A percentile compares a stretch with the other conserved stretches of the same genome.
Evolutionary conservation across 1,140 invertebrate genomes (phyloP).

Genomic region (Centruroides sculpturatus): DNA sequence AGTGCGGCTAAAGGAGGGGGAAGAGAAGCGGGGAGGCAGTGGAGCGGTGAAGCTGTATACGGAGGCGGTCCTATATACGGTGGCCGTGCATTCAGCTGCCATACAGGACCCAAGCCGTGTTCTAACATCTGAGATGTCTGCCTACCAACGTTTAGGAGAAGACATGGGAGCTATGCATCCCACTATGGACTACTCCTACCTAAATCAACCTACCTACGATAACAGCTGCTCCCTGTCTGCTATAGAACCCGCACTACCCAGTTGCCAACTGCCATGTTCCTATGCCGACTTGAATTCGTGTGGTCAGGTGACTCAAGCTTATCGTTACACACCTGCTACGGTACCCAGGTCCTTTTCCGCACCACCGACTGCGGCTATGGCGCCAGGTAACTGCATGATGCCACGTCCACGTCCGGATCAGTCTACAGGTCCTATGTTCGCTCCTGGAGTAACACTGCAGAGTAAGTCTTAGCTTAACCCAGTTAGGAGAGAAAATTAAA

Average conservation of each 20-base stretch:
- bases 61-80: too few relatives aligned
- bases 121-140: too few relatives aligned
- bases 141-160: too few relatives aligned
- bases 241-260: conserved; percentile 33
- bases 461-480: conserved; percentile 11
- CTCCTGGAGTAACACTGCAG: conserved; percentile 11
- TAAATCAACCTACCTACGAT: conserved; percentile 52
- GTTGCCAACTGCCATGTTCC: conserved; percentile 50
- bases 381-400: conserved; percentile 7
- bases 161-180: too few relatives aligned
- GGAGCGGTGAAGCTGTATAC: too few relatives aligned
- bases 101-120: too few relatives aligned
- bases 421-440: conserved; percentile 8
- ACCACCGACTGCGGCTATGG: conserved; percentile 1
- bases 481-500: conserved; percentile 13
- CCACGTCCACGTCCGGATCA: conserved; percentile 13
- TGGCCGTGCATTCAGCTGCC: too few relatives aligned
- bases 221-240: conserved; percentile 44
- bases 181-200: conserved; percentile 52
- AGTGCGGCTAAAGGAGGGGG: too few relatives aligned
- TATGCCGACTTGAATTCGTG: conserved; percentile 71
- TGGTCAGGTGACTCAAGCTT: conserved; percentile 60
- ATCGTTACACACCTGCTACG: conserved; percentile 13
- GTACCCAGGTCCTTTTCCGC: conserved; percentile 12
- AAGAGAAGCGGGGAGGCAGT: too few relatives aligned